Evolutionary conservation across 1,140 invertebrate genomes (phyloP).

Genomic region (Branchinecta lindahli): DNA sequence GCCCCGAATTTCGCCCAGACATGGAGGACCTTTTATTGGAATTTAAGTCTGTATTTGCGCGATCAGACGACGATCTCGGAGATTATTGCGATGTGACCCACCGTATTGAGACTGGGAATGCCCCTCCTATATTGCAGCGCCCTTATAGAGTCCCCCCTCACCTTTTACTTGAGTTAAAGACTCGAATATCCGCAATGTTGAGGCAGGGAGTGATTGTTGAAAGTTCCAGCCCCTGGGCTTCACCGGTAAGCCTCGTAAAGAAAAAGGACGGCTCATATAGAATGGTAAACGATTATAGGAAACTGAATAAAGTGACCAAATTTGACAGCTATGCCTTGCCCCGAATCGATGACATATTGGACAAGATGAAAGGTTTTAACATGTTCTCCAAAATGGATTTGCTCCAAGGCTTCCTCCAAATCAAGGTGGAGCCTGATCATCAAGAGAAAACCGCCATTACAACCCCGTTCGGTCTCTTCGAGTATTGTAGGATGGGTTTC

Average conservation of each 20-base stretch:
- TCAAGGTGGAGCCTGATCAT: slow-evolving; percentile 27
- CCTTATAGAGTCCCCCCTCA: no score
- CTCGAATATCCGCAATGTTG: no score
- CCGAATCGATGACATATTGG: slow-evolving; percentile 31
- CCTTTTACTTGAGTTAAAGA: no score
- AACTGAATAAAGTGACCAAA: slow-evolving; percentile 29
- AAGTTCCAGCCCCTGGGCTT: slow-evolving; percentile 26
- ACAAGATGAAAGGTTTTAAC: slow-evolving; percentile 25
- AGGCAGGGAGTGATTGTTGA: no score
- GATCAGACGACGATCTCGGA: no score
- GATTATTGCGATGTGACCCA: no score
- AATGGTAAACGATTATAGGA: slow-evolving; percentile 33
- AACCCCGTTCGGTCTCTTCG: slow-evolving; percentile 25
- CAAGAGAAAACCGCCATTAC: slow-evolving; percentile 36
- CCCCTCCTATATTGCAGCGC: no score
- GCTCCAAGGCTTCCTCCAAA: slow-evolving; percentile 33
- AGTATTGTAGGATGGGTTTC: no score
- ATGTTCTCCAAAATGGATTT: slow-evolving; percentile 32
- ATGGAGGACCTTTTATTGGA: no score
- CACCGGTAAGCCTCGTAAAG: slow-evolving; percentile 26
- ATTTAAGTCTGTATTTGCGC: no score
- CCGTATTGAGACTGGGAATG: no score
- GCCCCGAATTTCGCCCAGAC: no score
- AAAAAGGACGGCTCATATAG: slow-evolving; percentile 30
- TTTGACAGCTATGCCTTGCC: slow-evolving; percentile 35